These are phyloP conservation scores for Acromyrmex echinatior DNA, from an alignment of 1,140 invertebrate genomes.

Conservation along the genomic window DNA sequence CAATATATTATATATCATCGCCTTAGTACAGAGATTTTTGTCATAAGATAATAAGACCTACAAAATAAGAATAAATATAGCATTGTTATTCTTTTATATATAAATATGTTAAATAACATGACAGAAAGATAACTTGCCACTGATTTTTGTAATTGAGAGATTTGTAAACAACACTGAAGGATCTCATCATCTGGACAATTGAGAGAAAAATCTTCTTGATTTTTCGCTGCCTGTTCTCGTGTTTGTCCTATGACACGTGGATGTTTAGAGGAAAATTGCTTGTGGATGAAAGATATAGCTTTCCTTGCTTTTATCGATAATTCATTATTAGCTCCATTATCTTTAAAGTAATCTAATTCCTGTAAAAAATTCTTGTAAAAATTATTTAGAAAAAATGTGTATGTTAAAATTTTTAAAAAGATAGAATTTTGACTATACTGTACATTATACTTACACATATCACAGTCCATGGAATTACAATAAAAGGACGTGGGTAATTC, in stretches of 20 bases:
- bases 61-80: conserved; percentile 8
- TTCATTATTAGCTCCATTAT: conserved; percentile 73
- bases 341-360: conserved; percentile 85
- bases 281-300: conserved; percentile 81
- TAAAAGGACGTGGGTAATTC: conserved; percentile 78
- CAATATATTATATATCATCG: conserved; percentile 81
- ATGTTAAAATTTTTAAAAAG: neutral
- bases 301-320: conserved; percentile 78
- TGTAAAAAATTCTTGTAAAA: conserved; percentile 60
- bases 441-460: conserved; percentile 77
- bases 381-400: conserved; percentile 38
- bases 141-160: conserved; percentile 72
- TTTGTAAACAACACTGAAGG: conserved; percentile 84
- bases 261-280: conserved; percentile 81
- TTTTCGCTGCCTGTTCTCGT: conserved; percentile 77
- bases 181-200: conserved; percentile 85
- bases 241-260: conserved; percentile 83
- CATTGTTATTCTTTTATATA: neutral
- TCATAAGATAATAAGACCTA: conserved; percentile 84
- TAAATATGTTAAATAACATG: neutral
- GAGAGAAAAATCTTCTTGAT: conserved; percentile 78
- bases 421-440: neutral
- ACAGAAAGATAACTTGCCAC: conserved; percentile 73
- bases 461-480: conserved; percentile 85
- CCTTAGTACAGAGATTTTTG: conserved; percentile 85